Percentiles rank a stretch among this genome's conserved stretches.
Evolutionary conservation across 2,797 vertebrate species (phyloP).

Genomic region (Carcharodon carcharias): DNA sequence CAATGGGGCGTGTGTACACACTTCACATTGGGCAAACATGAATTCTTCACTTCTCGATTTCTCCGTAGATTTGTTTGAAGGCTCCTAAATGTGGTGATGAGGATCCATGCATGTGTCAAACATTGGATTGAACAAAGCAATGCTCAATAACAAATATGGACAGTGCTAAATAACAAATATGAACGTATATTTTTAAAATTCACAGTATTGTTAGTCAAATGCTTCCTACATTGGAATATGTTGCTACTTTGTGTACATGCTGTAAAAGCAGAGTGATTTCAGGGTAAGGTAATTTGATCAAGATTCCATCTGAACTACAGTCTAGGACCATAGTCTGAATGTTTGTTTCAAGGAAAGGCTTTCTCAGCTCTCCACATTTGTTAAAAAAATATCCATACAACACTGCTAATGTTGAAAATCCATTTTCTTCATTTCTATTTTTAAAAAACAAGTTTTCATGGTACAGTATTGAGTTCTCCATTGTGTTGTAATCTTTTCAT

Average conservation of each 20-base stretch:
- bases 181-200: background rate
- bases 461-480: background rate
- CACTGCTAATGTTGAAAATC: background rate
- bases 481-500: background rate
- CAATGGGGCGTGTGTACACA: background rate
- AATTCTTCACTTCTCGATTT: background rate
- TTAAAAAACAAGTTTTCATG: background rate
- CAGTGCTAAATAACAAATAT: background rate
- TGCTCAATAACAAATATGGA: background rate
- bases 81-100: background rate
- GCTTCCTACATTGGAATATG: background rate
- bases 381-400: background rate
- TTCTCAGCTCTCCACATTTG: background rate
- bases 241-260: background rate
- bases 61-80: background rate
- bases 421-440: background rate
- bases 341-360: background rate
- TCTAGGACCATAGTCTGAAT: too few species aligned
- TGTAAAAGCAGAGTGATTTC: background rate
- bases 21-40: background rate
- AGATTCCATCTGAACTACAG: background rate
- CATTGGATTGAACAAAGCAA: background rate
- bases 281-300: background rate
- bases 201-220: background rate
- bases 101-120: background rate